Evolutionary conservation across 2,797 vertebrate species (phyloP), one percentile per base, ranked within the genome.

Genomic region (Pseudopleuronectes americanus): DNA sequence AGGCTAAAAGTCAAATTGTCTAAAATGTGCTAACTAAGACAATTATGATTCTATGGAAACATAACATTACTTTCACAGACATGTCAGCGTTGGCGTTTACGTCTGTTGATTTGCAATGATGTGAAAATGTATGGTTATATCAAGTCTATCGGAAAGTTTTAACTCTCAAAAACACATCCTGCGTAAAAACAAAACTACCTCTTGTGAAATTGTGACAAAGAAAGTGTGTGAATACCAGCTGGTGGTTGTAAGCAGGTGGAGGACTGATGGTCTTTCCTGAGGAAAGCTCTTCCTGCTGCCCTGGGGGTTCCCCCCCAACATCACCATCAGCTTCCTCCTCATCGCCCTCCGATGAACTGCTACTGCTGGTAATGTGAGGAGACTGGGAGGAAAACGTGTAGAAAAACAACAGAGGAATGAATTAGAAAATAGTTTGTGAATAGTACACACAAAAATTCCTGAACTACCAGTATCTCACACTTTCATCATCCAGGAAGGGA

Each of bases 301-400:
- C 93, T 0, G 90, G 93, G 12, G 94, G 93, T 65, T 96, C 95
- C 63, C 95, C 93, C 22, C 91, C 88, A 65, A 94, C 94, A 59
- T 96, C 95, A 0, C 94, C 95, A 7, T 96, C 96, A 0, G 85
- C 94, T 81, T 99, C 97, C 77, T 98, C 98, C n/a, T 97, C 97
- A 3, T 98, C 97, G 5, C 95, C 96, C 80, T 98, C 98, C 0
- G 97, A 98, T 47, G 97, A 98, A 62, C 96, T 98, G 76, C 96
- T 97, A 94, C 96, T 97, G 90, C 93, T 94, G 84, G 89, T 94
- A 52, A 72, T 83, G 60, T 65, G 81, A 71, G 81, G 80, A 45
- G 87, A 88, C 84, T 90, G 75, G 60, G 59, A 71, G 21, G 26
- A 16, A 65, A 57, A 71, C 0, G 3, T 4, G 33, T 13, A 72